Conservation (phyloP, 2,888 invertebrate species). For the Trissolcus japonicus region DNA sequence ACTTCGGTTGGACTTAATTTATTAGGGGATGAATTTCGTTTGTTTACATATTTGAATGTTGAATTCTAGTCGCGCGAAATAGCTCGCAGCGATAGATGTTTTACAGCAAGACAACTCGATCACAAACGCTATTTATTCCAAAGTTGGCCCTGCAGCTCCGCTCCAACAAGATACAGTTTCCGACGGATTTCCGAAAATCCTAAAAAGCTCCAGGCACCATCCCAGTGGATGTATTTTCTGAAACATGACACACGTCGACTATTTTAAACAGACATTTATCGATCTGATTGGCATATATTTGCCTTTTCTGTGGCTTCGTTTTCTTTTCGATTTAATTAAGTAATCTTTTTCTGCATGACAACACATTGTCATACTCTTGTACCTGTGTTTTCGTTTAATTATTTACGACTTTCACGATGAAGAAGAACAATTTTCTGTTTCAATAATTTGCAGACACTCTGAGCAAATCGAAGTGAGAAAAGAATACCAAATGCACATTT, state of each 20-base stretch:
- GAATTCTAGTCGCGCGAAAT: slow-evolving; percentile 40
- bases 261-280: slow-evolving; percentile 46
- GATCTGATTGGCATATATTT: slow-evolving; percentile 46
- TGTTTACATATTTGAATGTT: slow-evolving; percentile 47
- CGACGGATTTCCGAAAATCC: slow-evolving; percentile 64
- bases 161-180: slow-evolving; percentile 59
- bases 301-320: slow-evolving; percentile 26
- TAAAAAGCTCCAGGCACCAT: slow-evolving; percentile 58
- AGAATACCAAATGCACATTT: no score
- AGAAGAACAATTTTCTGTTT: no score
- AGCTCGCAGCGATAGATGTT: slow-evolving; percentile 27
- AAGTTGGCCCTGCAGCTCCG: slow-evolving; percentile 59
- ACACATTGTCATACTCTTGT: background rate
- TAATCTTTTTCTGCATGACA: background rate
- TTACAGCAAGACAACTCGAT: slow-evolving; percentile 55
- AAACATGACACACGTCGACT: slow-evolving; percentile 47
- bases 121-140: slow-evolving; percentile 62
- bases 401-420: no score
- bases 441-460: no score
- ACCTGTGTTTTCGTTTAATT: no score
- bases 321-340: slow-evolving; percentile 13
- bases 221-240: slow-evolving; percentile 21
- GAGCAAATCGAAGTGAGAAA: no score
- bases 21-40: slow-evolving; percentile 39
- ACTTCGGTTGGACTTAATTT: no score